Base-by-base conservation (phyloP, 2,113 vertebrate genomes). In the Malaclemys terrapin region DNA sequence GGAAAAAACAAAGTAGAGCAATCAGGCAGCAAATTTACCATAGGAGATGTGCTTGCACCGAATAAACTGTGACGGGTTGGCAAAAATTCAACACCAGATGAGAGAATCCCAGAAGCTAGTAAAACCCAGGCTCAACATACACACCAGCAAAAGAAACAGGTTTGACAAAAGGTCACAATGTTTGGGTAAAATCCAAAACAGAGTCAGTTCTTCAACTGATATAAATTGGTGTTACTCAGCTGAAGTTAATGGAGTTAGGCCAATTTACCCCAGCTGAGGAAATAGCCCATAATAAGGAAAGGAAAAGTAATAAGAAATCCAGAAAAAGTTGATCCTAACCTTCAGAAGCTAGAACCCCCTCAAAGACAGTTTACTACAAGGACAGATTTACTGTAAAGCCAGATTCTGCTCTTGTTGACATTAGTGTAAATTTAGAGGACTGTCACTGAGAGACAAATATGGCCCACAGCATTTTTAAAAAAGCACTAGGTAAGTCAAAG, bases 1-100 rank as follows among this genome's bases (percentile, higher is more conserved):
- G 96, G 89, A 82, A 96, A 95, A 97, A 97, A 94, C 85, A 94
- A 95, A 94, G 85, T 76, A 56, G 80, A 84, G 90, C 92, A 96
- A 95, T 95, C 93, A 91, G 90, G 95, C 79, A 97, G 93, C 59
- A 78, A 93, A 93, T 96, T 95, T 97, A 72, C 88, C 80, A 65
- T 72, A 94, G 81, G 49, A 94, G 94, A 94, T 53, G 1, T 75
- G 31, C 47, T 54, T 75, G 49, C 57, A 57, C 52, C 84, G n/a
- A 87, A 56, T 45, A 56, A 83, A 31, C 35, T 82, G 3, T 31
- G 85, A 59, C 59, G 80, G 38, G 88, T 54, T n/a, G 89, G 8
- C 50, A 75, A 50, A 19, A 52, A 38, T 65, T 89, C 45, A 57
- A 1, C 31, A 85, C 11, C 16, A 22, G 85, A 11, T 13, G 54